Evolutionary conservation across 2,797 vertebrate genomes (phyloP), one percentile per base, ranked within the genome.

Genomic region (Pyrrhura leucotis): DNA sequence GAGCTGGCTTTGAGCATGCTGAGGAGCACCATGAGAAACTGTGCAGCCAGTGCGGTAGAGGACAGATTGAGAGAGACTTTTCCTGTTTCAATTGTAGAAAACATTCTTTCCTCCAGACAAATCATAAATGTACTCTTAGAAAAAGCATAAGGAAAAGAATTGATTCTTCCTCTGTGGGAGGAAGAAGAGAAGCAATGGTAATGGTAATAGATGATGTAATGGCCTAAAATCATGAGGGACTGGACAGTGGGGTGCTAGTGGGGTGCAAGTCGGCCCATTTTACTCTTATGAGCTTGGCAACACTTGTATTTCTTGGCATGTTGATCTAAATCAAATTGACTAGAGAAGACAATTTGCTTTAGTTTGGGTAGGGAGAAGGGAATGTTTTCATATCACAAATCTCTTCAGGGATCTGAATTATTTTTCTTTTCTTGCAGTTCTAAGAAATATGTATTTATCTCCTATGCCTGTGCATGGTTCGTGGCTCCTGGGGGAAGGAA

Each of bases 401-500:
- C 75, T 90, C 88, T 76, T 17, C 6, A 2, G 87, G 78, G 84
- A 86, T 56, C 76, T 72, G 71, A 93, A 92, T 76, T 67, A 53
- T 61, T 79, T 76, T 82, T 82, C 68, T 61, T 74, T 80, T 75
- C 63, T 86, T 53, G 44, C 63, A 88, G 53, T 58, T 2, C 0
- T 1, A 75, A 88, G 79, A 92, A 93, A 92, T 75, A 85, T 58
- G 39, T 37, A 33, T 68, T 90, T 82, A 90, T 91, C 84, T 83
- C 39, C 59, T 76, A 2, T 44, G 78, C 71, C 85, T 73, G 76
- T 67, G 59, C 42, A 3, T 26, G 39, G 69, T 48, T 89, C 92
- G 83, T 81, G 78, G 63, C 63, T 90, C 95, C 90, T 75, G 10
- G 2, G 93, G 88, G 75, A 96, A 79, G 33, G 23, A n/a, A 78